Conservation (phyloP, 2,888 invertebrate genomes). For the Craniophora ligustri region DNA sequence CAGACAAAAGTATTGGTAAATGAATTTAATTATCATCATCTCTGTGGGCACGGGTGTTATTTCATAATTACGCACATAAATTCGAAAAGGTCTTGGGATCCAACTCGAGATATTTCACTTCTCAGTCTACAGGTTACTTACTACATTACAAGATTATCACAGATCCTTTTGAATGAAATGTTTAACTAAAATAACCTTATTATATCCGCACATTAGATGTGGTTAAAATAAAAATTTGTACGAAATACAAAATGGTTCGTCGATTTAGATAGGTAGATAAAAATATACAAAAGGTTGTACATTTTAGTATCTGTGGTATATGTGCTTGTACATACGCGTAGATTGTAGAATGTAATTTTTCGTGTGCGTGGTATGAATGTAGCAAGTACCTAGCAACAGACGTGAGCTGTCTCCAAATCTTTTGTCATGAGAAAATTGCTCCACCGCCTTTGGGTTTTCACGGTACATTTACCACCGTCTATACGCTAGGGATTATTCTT, state of each 20-base stretch:
- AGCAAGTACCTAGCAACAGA: constrained; percentile 59
- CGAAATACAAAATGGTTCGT: constrained; percentile 2
- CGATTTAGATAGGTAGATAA: constrained; percentile 15
- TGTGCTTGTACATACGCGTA: constrained; percentile 32
- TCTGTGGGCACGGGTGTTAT: too few relatives aligned
- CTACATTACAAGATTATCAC: too few relatives aligned
- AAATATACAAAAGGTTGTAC: constrained; percentile 24
- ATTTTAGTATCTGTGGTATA: constrained; percentile 31
- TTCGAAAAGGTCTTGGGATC: too few relatives aligned
- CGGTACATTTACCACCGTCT: constrained; percentile 81
- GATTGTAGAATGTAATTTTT: constrained; percentile 41
- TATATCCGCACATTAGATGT: constrained; percentile 15
- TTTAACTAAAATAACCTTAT: constrained; percentile 8
- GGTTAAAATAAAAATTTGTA: constrained; percentile 2
- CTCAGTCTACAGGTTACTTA: too few relatives aligned
- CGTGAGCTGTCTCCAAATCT: constrained; percentile 74
- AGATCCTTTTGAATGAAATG: too few relatives aligned
- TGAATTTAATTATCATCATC: too few relatives aligned
- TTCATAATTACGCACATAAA: too few relatives aligned
- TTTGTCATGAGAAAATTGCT: constrained; percentile 83
- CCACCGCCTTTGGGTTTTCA: constrained; percentile 79
- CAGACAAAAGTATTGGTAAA: constrained; percentile 41
- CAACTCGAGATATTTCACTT: too few relatives aligned
- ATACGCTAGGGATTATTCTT: constrained; percentile 78
- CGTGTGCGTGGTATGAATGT: constrained; percentile 54